Evolutionary conservation across 2,113 vertebrate species (phyloP), one percentile per base, ranked within the genome.

Genomic region (Pavo muticus): DNA sequence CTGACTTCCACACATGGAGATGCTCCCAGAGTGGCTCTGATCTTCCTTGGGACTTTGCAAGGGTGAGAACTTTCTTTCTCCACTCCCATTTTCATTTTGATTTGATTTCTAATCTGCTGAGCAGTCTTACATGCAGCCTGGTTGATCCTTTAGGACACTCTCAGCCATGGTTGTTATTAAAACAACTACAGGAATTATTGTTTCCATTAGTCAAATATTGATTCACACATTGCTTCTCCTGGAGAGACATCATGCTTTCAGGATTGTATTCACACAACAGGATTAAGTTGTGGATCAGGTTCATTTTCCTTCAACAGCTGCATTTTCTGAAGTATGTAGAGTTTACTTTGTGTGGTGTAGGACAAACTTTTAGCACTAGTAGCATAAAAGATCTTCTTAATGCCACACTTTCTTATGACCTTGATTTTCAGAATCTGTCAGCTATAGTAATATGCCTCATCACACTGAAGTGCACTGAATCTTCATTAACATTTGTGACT

Each of bases 81-180:
- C 19, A 81, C 20, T 19, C 56, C 30, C 56, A 59, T 13, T 94
- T 94, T 87, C 60, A 87, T 76, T 95, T 64, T 64, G 94, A 81
- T 93, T 91, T 84, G 88, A 82, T 93, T 93, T 79, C 70, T 95
- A 78, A 92, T 84, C 76, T 96, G 91, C 67, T 93, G 52, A 71
- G 60, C 48, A 65, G 48, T 65, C 60, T 88, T 75, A 56, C 59
- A 1, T 48, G 9, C 17, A 35, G 56, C 64, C 68, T 95, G 18
- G 30, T 23, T 84, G 57, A 64, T 89, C 47, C 61, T 87, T 87
- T 47, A 45, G 47, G 89, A 88, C 3, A 15, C 30, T 72, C 1
- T 0, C 27, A 68, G 39, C 10, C 30, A 5, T 24, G 39, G 17
- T 6, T 54, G 32, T 60, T 80, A 42, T 45, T 69, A 35, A 84